Percentiles rank a stretch among this genome's conserved stretches.
phyloP scores from a whole-genome alignment of 30 jellyfish, hydroid and myxozoan genomes.

The Clytia hemisphaerica region DNA sequence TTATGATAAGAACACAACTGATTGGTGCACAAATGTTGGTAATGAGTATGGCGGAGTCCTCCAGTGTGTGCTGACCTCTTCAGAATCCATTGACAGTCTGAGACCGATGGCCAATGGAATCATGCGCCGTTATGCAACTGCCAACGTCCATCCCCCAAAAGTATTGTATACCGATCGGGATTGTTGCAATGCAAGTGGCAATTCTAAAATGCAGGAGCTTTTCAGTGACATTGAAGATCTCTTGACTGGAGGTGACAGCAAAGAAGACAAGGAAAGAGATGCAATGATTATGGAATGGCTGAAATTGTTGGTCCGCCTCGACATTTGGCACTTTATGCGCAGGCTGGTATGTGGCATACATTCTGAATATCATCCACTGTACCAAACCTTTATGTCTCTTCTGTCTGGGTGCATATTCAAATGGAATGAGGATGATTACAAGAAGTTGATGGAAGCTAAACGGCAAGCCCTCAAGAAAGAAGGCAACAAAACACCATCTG shows the following conservation, averaged over 20 bases:
- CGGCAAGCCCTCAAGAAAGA: constrained; percentile 28
- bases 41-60: constrained; percentile 47
- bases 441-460: constrained; percentile 21
- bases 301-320: constrained; percentile 12
- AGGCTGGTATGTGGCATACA: constrained; percentile 13
- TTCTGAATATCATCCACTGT: constrained; percentile 33
- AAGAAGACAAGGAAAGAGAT: no score
- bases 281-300: constrained; percentile 15
- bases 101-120: constrained; percentile 33
- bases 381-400: constrained; percentile 1
- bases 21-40: constrained; percentile 47
- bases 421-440: constrained; percentile 28
- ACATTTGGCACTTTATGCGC: constrained; percentile 39
- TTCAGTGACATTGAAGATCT: no score
- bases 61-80: constrained; percentile 25
- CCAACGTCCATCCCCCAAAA: constrained; percentile 24
- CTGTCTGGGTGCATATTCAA: constrained; percentile 24
- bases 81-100: constrained; percentile 4
- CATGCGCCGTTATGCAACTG: constrained; percentile 26
- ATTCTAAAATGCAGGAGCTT: constrained; percentile 5
- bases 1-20: constrained; percentile 33
- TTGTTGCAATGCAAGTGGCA: constrained; percentile 38
- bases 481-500: constrained; percentile 21
- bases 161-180: constrained; percentile 47
- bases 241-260: no score